phyloP scores from a whole-genome alignment of 2,797 vertebrate species.

The Galaxias olidus region DNA sequence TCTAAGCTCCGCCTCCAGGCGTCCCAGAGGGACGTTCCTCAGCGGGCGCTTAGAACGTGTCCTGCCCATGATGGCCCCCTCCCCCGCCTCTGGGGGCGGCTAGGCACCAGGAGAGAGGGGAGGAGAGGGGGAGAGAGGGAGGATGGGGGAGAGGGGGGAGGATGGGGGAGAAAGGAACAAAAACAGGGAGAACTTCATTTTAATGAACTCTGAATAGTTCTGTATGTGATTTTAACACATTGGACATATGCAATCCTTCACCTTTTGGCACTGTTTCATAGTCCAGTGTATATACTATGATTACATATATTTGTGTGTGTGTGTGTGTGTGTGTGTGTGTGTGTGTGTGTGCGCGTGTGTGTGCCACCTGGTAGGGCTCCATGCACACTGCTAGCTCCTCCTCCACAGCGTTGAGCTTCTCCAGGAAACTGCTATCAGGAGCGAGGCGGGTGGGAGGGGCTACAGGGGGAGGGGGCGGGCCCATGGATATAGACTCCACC shows the following conservation, averaged over 20 bases:
- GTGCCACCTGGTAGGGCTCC: conserved; percentile 81
- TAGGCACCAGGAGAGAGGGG: conserved; percentile 37
- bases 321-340: no score
- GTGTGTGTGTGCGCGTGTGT: no score
- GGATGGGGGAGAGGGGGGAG: conserved; percentile 46
- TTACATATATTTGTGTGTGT: no score
- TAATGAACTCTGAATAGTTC: neutral
- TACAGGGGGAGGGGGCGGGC: conserved; percentile 72
- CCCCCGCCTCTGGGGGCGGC: conserved; percentile 52
- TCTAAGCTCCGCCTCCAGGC: conserved; percentile 88
- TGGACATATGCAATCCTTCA: conserved; percentile 37
- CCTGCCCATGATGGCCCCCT: conserved; percentile 86
- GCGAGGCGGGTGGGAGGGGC: conserved; percentile 59
- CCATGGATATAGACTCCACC: conserved; percentile 82
- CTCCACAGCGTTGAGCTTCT: conserved; percentile 84
- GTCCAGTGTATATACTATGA: no score
- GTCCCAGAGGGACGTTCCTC: conserved; percentile 86
- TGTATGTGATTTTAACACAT: no score
- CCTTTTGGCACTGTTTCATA: conserved; percentile 40
- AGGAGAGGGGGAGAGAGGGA: neutral
- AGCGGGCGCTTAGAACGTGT: conserved; percentile 91
- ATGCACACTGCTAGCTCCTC: conserved; percentile 82
- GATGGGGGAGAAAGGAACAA: neutral
- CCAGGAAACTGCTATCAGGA: conserved; percentile 77
- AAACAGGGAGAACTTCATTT: neutral